phyloP scores from a whole-genome alignment of 2,888 invertebrate species.

The Caenorhabditis doughertyi region DNA sequence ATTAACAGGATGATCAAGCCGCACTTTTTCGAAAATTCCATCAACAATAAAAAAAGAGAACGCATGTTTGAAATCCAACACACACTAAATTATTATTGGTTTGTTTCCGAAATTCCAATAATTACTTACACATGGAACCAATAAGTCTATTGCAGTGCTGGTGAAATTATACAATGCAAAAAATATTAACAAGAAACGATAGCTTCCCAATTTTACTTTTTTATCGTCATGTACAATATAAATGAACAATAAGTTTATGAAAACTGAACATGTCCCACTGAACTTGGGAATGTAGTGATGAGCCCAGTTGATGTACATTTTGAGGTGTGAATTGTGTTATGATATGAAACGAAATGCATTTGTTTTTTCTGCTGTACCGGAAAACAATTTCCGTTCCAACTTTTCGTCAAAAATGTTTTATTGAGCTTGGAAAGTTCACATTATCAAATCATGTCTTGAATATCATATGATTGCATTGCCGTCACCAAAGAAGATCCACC shows the following conservation, averaged over 20 bases:
- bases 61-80: conserved; percentile 6
- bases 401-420: neutral
- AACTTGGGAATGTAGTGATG: conserved; percentile 44
- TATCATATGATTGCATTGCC: conserved; percentile 20
- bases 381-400: neutral
- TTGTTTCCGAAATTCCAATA: too few species aligned
- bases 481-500: conserved; percentile 31
- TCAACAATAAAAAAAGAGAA: conserved; percentile 28
- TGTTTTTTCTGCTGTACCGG: too few species aligned
- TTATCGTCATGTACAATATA: conserved; percentile 27
- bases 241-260: conserved; percentile 38
- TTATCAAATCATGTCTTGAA: neutral
- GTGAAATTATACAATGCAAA: conserved; percentile 39
- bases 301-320: conserved; percentile 46
- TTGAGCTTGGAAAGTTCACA: neutral
- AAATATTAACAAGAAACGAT: conserved; percentile 15
- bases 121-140: conserved; percentile 22
- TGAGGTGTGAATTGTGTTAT: neutral
- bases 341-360: neutral
- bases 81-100: neutral
- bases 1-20: neutral
- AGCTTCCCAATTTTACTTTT: conserved; percentile 9
- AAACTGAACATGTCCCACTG: neutral
- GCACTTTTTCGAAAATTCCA: conserved; percentile 34
- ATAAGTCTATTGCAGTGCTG: conserved; percentile 15